Evolutionary conservation across 1,140 invertebrate species (phyloP).

Genomic region (Camponotus vicinus): DNA sequence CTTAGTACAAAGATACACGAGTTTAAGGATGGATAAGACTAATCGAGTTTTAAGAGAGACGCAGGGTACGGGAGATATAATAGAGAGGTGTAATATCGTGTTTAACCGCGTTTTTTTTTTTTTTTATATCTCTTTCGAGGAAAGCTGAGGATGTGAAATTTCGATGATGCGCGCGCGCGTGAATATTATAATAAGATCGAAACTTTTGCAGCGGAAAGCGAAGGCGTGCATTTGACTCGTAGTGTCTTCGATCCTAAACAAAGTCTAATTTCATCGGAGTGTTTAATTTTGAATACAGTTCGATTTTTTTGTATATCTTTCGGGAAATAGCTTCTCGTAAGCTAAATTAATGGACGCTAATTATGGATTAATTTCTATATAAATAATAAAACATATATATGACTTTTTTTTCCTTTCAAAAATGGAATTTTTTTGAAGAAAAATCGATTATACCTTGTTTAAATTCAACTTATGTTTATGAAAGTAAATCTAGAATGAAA

Average conservation of each 20-base stretch:
- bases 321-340: background rate
- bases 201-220: background rate
- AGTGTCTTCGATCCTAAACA: background rate
- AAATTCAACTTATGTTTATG: slow-evolving; percentile 9
- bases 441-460: background rate
- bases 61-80: slow-evolving; percentile 1
- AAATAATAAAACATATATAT: background rate
- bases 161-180: slow-evolving; percentile 28
- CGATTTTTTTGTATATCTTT: background rate
- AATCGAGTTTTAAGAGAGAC: slow-evolving; percentile 61
- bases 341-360: background rate
- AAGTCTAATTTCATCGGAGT: background rate
- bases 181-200: slow-evolving; percentile 30
- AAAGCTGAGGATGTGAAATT: slow-evolving; percentile 21
- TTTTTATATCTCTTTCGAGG: slow-evolving; percentile 33
- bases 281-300: background rate
- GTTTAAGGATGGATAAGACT: slow-evolving; percentile 68
- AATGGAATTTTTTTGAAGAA: background rate
- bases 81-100: slow-evolving; percentile 48
- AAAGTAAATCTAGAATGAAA: background rate
- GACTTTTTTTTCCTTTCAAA: background rate
- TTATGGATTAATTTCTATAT: background rate
- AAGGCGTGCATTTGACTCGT: background rate
- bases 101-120: slow-evolving; percentile 36
- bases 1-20: slow-evolving; percentile 79